Evolutionary conservation across 2,797 vertebrate species (phyloP).

Genomic region (Tauraco hartlaubi): DNA sequence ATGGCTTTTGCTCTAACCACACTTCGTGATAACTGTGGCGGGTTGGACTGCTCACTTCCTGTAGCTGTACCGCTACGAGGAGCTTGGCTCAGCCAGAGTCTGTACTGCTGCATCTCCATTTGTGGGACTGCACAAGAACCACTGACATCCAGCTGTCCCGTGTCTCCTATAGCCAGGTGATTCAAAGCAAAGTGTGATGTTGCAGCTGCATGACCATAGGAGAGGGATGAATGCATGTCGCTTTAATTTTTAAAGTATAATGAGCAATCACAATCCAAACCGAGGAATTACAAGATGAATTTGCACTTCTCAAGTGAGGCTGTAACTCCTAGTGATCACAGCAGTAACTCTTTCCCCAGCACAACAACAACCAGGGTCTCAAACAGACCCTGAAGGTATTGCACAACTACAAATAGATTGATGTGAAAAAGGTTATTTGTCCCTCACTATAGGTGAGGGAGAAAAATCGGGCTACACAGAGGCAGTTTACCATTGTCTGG

Average conservation of each 20-base stretch:
- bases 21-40: not conserved
- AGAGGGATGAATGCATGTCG: not conserved
- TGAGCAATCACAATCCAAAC: not conserved
- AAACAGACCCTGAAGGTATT: not conserved
- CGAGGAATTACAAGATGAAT: not conserved
- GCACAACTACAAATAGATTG: not conserved
- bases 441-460: not conserved
- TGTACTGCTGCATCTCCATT: not conserved
- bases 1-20: conserved; percentile 32
- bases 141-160: rapidly evolving
- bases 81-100: not conserved
- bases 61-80: rapidly evolving
- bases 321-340: not conserved
- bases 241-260: not conserved
- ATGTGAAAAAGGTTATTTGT: not conserved
- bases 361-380: not conserved
- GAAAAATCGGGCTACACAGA: not conserved
- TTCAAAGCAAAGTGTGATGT: not conserved
- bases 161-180: not conserved
- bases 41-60: conserved; percentile 10
- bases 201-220: not conserved
- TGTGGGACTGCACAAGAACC: not conserved
- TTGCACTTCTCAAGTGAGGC: not conserved
- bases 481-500: not conserved
- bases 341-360: not conserved